A percentile compares a stretch with the other conserved stretches of the same genome.
Evolutionary conservation across 2,113 vertebrate species (phyloP).

Genomic region (Oxygymnocypris stewartii): DNA sequence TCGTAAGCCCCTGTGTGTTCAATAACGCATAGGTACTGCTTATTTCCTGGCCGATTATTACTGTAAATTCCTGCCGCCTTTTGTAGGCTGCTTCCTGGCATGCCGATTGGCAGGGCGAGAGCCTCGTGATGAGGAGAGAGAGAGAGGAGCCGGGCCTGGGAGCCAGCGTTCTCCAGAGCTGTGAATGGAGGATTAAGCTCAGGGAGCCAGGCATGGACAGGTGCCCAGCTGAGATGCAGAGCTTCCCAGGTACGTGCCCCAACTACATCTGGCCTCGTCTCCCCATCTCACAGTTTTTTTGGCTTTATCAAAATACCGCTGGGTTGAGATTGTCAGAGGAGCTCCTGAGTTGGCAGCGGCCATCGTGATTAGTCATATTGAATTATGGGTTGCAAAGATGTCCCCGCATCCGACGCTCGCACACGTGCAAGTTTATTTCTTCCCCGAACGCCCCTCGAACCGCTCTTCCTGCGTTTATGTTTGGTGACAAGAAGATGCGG

Average conservation of each 20-base stretch:
- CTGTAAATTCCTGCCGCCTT: slow-evolving; percentile 53
- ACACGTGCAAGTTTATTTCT: slow-evolving; percentile 30
- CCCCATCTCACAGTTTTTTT: slow-evolving; percentile 65
- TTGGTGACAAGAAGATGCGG: slow-evolving; percentile 72
- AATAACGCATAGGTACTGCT: slow-evolving; percentile 57
- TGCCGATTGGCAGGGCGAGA: slow-evolving; percentile 43
- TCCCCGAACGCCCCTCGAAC: slow-evolving; percentile 56
- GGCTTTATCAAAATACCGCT: slow-evolving; percentile 78
- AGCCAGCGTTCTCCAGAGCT: slow-evolving; percentile 44
- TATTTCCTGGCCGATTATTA: slow-evolving; percentile 61
- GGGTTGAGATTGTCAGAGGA: slow-evolving; percentile 74
- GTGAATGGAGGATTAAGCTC: slow-evolving; percentile 53
- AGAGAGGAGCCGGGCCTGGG: slow-evolving; percentile 26
- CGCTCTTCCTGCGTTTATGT: slow-evolving; percentile 62
- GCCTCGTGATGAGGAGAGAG: slow-evolving; percentile 35
- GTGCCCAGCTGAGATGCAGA: slow-evolving; percentile 57
- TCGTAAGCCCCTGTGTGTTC: slow-evolving; percentile 55
- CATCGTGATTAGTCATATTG: slow-evolving; percentile 80
- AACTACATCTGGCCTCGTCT: slow-evolving; percentile 57
- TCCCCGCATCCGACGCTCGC: slow-evolving; percentile 60
- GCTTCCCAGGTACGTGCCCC: slow-evolving; percentile 59
- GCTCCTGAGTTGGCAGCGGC: slow-evolving; percentile 74
- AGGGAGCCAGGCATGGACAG: slow-evolving; percentile 49
- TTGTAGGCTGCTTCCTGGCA: slow-evolving; percentile 29
- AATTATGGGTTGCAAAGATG: slow-evolving; percentile 79